Percentiles rank a stretch among this genome's conserved stretches.
Evolutionary conservation across 2,113 vertebrate genomes (phyloP).

Genomic region (Tetrao urogallus): DNA sequence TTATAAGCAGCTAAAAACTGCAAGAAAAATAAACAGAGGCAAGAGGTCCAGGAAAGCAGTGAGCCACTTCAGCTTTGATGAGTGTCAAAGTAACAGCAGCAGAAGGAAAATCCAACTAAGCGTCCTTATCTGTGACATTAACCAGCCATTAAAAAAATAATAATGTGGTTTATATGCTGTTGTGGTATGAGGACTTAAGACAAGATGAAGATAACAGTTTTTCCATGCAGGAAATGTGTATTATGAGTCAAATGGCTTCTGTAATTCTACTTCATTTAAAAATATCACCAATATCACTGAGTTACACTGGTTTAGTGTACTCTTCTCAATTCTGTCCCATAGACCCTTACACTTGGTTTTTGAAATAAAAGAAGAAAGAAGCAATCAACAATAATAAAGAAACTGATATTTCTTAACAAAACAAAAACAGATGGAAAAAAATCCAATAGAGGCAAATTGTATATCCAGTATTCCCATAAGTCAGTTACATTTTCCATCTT

Average conservation of each 20-base stretch:
- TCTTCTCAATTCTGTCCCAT: neutral
- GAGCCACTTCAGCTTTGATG: neutral
- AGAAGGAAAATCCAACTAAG: neutral
- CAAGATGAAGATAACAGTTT: neutral
- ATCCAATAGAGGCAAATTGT: neutral
- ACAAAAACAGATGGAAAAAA: constrained; percentile 16
- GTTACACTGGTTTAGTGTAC: neutral
- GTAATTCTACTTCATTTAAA: neutral
- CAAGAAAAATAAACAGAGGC: neutral
- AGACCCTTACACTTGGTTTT: neutral
- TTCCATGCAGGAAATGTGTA: neutral
- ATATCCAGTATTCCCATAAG: neutral
- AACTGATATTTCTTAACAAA: neutral
- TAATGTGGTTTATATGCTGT: neutral
- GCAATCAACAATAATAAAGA: neutral
- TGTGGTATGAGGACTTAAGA: constrained; percentile 2
- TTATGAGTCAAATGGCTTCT: neutral
- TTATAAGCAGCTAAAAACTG: neutral
- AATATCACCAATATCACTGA: neutral
- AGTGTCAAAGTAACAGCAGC: neutral
- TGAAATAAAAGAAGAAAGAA: neutral
- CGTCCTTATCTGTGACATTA: neutral
- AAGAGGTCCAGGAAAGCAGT: neutral
- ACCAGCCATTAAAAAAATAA: neutral
- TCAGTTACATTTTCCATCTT: constrained; percentile 23